Percentiles rank a stretch among this genome's conserved stretches.
Conservation (phyloP, 2,113 vertebrate species). For the rabbit (Oryctolagus cuniculus) region mOryCun1.1 NC_091435.1:170376501-170377000, state of each 20-base stretch:
- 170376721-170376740: constrained; percentile 78
- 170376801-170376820: constrained; percentile 82
- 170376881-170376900: constrained; percentile 80
- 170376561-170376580: neutral
- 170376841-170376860: constrained; percentile 81
- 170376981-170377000: constrained; percentile 16
- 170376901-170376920: constrained; percentile 80
- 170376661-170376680: constrained; percentile 41
- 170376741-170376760: constrained; percentile 85
- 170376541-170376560: neutral
- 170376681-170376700: constrained; percentile 66
- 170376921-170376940: constrained; percentile 72
- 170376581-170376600: neutral
- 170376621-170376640: too few relatives aligned
- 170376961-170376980: constrained; percentile 35
- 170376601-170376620: neutral
- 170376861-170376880: constrained; percentile 83
- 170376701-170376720: constrained; percentile 67
- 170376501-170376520: constrained; percentile 1
- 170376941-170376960: constrained; percentile 81
- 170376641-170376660: constrained; percentile 46
- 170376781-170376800: constrained; percentile 79
- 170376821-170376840: constrained; percentile 71
- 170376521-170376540: neutral
- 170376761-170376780: constrained; percentile 67